Evolutionary conservation across 2,797 vertebrate species (phyloP), one percentile per base, ranked within the genome.

Genomic region (Cheracebus regulus): DNA sequence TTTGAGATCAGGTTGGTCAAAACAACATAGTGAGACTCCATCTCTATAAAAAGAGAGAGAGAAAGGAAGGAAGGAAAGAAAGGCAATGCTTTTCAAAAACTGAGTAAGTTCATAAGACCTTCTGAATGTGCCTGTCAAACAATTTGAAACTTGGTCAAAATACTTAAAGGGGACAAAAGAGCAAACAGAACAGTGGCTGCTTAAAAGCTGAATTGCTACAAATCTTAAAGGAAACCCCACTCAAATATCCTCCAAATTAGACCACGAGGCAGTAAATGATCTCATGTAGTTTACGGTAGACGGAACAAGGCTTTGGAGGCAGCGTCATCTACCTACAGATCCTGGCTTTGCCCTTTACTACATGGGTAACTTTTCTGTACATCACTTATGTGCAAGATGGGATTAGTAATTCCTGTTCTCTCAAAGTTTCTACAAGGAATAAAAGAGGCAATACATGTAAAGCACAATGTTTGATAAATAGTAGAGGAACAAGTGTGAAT

Each of bases 381-480:
- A 33, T 84, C 85, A 30, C 22, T 76, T 91, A 57, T 7, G 17
- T 0, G 4, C 73, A 96, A 88, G 26, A 41, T 88, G 72, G 36
- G 78, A 88, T 72, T 82, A 36, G 52, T 78, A 85, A 86, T 96
- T 92, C 55, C 90, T 90, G 46, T 96, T 96, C 94, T 90, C 84
- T 86, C 46, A 70, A 90, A 88, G 85, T 61, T 81, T 61, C 72
- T 75, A 93, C 3, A 3, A 26, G 5, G 24, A 88, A 61, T 95
- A 90, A 88, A 84, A 92, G 24, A 95, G 39, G 90, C n/a, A 76
- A 88, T 33, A 26, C 57, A 30, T 24, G 20, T 48, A 91, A 95
- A 86, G n/a, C 58, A 24, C 44, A 73, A 41, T 15, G 33, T 73
- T 50, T 90, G 48, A 82, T 48, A 92, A 70, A 87, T 0, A 88